Evolutionary conservation across 2,888 invertebrate genomes (phyloP).

Genomic region (Melitaea athalia): DNA sequence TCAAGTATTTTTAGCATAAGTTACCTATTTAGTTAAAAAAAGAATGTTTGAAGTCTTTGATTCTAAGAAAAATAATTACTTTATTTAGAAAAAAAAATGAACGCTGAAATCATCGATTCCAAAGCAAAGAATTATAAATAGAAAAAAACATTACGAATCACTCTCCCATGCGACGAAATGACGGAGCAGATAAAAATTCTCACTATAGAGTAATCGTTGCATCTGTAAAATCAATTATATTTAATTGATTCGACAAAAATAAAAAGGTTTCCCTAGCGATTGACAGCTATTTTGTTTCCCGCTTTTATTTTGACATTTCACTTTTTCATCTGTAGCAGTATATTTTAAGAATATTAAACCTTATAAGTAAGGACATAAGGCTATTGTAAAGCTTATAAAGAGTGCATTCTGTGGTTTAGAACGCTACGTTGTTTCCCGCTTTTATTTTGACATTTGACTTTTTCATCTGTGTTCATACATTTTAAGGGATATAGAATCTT

Average conservation of each 20-base stretch:
- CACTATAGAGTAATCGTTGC: conserved; percentile 46
- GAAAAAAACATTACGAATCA: conserved; percentile 3
- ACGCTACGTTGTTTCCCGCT: conserved; percentile 65
- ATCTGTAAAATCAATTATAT: conserved; percentile 77
- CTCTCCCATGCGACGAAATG: conserved; percentile 21
- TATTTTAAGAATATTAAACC: conserved; percentile 15
- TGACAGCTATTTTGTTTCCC: conserved; percentile 71
- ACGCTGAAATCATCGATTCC: neutral
- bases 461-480: conserved; percentile 12
- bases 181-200: conserved; percentile 31
- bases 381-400: neutral
- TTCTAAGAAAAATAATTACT: neutral
- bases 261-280: conserved; percentile 70
- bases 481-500: conserved; percentile 22
- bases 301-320: conserved; percentile 50
- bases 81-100: neutral
- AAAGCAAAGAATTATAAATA: neutral
- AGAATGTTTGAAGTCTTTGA: neutral
- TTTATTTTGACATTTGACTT: conserved; percentile 45
- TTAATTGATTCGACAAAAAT: conserved; percentile 78
- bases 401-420: conserved; percentile 17
- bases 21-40: neutral
- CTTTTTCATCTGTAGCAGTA: conserved; percentile 15
- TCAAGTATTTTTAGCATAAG: neutral
- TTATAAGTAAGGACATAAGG: conserved; percentile 15